phyloP scores from a whole-genome alignment of 1,140 invertebrate species.

The Rhyacophila brunnea region DNA sequence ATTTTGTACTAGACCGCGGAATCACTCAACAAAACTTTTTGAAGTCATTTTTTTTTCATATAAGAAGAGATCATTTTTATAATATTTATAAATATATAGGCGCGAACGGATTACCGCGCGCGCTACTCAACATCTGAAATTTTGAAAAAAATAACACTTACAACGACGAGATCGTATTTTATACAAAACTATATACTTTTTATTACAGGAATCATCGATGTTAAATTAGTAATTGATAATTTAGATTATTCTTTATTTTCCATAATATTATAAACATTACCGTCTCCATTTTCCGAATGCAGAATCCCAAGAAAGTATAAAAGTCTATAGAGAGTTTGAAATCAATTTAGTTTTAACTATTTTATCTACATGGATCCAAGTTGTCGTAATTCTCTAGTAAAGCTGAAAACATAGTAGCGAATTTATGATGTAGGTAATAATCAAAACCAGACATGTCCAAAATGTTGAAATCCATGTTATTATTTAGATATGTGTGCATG shows the following conservation, averaged over 20 bases:
- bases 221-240: constrained; percentile 32
- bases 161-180: constrained; percentile 36
- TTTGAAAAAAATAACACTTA: constrained; percentile 38
- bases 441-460: too few relatives aligned
- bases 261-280: constrained; percentile 16
- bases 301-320: too few relatives aligned
- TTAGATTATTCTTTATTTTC: constrained; percentile 27
- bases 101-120: constrained; percentile 24
- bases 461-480: too few relatives aligned
- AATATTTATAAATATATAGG: constrained; percentile 33
- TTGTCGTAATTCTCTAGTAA: too few relatives aligned
- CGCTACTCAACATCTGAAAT: constrained; percentile 35
- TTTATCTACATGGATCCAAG: too few relatives aligned
- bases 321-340: too few relatives aligned
- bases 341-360: too few relatives aligned
- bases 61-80: constrained; percentile 21
- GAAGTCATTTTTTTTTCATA: constrained; percentile 25
- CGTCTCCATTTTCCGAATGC: neutral
- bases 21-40: constrained; percentile 18
- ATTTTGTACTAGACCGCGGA: constrained; percentile 52
- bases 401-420: too few relatives aligned
- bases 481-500: too few relatives aligned
- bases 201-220: constrained; percentile 37
- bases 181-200: constrained; percentile 37
- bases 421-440: too few relatives aligned